These are phyloP conservation scores for Pteruthius melanotis DNA, from an alignment of 2,113 vertebrate species.

Conservation along the genomic window DNA sequence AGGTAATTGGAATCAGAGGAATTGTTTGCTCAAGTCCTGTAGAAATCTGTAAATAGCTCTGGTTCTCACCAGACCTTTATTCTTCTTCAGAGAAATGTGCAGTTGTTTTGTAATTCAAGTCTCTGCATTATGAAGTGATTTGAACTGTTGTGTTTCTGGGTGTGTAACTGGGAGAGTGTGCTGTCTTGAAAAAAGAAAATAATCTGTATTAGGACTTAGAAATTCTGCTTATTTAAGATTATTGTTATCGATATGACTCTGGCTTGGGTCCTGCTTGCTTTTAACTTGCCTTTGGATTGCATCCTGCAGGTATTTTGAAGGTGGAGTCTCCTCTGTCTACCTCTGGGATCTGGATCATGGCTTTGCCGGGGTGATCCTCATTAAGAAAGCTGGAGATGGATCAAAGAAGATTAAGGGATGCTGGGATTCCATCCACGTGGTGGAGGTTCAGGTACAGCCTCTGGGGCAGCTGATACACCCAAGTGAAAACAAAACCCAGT, in stretches of 20 bases:
- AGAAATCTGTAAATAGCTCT: not conserved
- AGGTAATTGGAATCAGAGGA: constrained; percentile 42
- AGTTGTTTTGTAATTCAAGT: not conserved
- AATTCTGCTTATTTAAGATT: not conserved
- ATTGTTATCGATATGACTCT: not conserved
- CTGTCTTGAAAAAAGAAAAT: not conserved
- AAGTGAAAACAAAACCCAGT: not conserved
- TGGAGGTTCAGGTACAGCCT: constrained; percentile 93
- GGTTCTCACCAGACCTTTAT: not conserved
- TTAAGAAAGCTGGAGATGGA: constrained; percentile 98
- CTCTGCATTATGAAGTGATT: not conserved
- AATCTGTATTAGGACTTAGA: not conserved
- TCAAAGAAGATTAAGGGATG: constrained; percentile 99
- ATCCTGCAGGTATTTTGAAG: constrained; percentile 93
- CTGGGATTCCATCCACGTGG: constrained; percentile 99
- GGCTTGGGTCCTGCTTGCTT: not conserved
- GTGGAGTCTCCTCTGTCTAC: constrained; percentile 98
- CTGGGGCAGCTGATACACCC: not conserved
- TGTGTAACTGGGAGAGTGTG: not conserved
- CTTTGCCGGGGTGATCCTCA: constrained; percentile 98
- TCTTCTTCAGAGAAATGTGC: not conserved
- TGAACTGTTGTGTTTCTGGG: not conserved
- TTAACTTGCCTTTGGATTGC: constrained; percentile 1
- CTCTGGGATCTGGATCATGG: constrained; percentile 99
- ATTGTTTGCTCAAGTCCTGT: not conserved